These are phyloP conservation scores for Colletes latitarsis DNA, from an alignment of 1,140 invertebrate genomes.

Conservation along the genomic window DNA sequence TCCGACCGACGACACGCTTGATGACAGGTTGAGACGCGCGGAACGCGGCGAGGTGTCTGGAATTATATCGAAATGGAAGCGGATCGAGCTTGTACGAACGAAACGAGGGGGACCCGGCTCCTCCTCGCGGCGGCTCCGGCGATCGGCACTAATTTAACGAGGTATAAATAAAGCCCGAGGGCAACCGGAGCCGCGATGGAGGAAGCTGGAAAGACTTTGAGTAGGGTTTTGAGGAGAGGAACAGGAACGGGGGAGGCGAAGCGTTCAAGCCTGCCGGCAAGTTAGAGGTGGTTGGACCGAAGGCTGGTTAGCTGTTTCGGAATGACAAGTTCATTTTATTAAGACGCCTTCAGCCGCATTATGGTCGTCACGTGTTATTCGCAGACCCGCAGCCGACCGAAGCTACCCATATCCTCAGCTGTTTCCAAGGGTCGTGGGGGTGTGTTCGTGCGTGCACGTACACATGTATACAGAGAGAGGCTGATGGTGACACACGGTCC, in stretches of 20 bases:
- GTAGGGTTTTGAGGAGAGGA: constrained; percentile 46
- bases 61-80: constrained; percentile 48
- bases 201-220: constrained; percentile 63
- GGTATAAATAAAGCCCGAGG: constrained; percentile 72
- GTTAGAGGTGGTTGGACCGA: constrained; percentile 62
- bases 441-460: constrained; percentile 13
- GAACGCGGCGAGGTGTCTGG: constrained; percentile 59
- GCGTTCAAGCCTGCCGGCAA: constrained; percentile 52
- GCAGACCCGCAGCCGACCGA: constrained; percentile 63
- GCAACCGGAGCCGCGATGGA: constrained; percentile 27
- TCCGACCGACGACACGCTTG: constrained; percentile 12
- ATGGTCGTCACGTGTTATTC: constrained; percentile 74
- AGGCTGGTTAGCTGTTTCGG: constrained; percentile 70
- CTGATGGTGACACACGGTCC: constrained; percentile 52
- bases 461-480: constrained; percentile 8
- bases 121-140: constrained; percentile 55
- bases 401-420: constrained; percentile 62
- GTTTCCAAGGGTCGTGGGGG: constrained; percentile 18
- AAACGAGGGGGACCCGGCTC: background rate
- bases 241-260: constrained; percentile 15
- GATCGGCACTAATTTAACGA: constrained; percentile 78
- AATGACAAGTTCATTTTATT: constrained; percentile 80
- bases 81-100: background rate
- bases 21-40: constrained; percentile 51
- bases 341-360: constrained; percentile 75